A percentile compares a stretch with the other conserved stretches of the same genome.
Conservation (phyloP, 2,888 invertebrate genomes). For the Siphlonurus alternatus region DNA sequence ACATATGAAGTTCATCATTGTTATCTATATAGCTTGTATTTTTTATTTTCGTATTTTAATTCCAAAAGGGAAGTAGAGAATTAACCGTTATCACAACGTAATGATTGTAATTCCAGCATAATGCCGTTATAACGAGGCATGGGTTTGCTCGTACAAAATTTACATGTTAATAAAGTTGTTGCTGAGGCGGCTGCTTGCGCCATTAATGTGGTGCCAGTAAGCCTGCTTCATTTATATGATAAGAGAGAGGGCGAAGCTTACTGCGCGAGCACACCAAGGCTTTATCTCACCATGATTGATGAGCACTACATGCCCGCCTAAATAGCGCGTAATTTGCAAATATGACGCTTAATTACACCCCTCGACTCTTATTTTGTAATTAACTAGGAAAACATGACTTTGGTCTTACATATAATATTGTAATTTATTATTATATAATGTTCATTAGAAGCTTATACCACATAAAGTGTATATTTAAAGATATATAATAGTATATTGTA, state of each 20-base stretch:
- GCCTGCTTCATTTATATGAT: conserved; percentile 17
- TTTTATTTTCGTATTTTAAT: too few species aligned
- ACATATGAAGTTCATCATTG: too few species aligned
- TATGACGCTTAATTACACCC: conserved; percentile 42
- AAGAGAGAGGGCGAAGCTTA: conserved; percentile 13
- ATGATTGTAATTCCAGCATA: neutral
- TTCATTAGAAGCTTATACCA: neutral
- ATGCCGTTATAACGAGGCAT: neutral
- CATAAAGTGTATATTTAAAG: neutral
- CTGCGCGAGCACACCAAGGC: too few species aligned
- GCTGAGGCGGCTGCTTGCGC: neutral
- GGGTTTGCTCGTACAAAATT: neutral
- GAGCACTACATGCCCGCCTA: conserved; percentile 24
- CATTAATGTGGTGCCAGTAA: conserved; percentile 9
- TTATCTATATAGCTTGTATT: too few species aligned
- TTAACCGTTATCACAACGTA: neutral
- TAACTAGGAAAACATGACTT: neutral
- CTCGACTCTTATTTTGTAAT: neutral
- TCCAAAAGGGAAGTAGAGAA: neutral
- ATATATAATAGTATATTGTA: too few species aligned
- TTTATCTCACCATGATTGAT: conserved; percentile 7
- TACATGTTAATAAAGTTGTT: conserved; percentile 4
- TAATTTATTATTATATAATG: neutral
- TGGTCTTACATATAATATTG: neutral
- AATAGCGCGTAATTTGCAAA: conserved; percentile 63